Conservation (phyloP, 1,140 invertebrate genomes). For the Nasonia longicornis region DNA sequence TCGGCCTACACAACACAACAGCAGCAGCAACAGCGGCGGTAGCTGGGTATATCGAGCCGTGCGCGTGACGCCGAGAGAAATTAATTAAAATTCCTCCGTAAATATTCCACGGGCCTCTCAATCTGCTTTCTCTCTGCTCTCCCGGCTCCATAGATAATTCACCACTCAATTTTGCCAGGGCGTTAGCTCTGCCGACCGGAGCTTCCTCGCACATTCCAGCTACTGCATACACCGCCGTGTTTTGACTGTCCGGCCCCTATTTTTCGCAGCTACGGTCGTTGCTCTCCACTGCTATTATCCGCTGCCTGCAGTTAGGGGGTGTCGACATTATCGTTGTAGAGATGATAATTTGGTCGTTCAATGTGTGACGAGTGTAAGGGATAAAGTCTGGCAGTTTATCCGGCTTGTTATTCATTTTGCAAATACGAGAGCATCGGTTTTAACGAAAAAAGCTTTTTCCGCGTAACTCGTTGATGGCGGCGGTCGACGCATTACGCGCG, state of each 20-base stretch:
- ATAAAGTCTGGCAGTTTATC: too few relatives aligned
- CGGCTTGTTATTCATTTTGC: too few relatives aligned
- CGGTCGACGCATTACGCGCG: too few relatives aligned
- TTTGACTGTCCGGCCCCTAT: not conserved
- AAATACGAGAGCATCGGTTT: too few relatives aligned
- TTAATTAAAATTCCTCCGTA: slow-evolving; percentile 61
- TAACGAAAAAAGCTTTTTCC: too few relatives aligned
- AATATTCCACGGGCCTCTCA: slow-evolving; percentile 51
- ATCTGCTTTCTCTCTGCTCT: not conserved
- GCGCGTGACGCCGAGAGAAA: slow-evolving; percentile 48
- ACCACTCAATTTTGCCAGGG: slow-evolving; percentile 34
- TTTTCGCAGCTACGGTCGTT: not conserved
- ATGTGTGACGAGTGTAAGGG: not conserved
- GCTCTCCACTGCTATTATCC: not conserved
- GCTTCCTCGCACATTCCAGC: slow-evolving; percentile 18
- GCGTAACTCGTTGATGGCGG: too few relatives aligned
- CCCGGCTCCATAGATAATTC: slow-evolving; percentile 30
- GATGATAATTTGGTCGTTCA: not conserved
- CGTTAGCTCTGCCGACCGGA: not conserved
- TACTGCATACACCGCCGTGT: not conserved
- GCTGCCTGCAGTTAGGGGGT: not conserved
- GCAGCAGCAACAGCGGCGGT: not conserved
- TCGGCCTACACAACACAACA: not conserved
- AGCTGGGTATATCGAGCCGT: not conserved
- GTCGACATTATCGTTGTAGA: not conserved